Evolutionary conservation across 1,140 invertebrate species (phyloP).

Genomic region (Caenorhabditis tropicalis): DNA sequence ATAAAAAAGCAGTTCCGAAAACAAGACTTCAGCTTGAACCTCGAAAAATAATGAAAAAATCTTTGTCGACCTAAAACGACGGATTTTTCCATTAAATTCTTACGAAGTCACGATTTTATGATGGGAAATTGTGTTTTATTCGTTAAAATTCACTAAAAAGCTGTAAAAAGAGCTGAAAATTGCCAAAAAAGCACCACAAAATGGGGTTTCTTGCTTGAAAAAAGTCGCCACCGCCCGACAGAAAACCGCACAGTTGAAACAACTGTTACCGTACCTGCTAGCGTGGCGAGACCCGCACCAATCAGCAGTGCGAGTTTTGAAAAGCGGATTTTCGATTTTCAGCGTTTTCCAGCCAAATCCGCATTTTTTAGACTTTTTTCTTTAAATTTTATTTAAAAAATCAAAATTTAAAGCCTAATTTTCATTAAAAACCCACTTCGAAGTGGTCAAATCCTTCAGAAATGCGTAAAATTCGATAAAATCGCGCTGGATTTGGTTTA

Average conservation of each 20-base stretch:
- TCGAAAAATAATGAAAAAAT: too few species aligned
- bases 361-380: neutral
- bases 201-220: neutral
- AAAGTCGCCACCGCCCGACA: slow-evolving; percentile 14
- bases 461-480: too few species aligned
- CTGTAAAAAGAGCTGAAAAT: neutral
- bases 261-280: neutral
- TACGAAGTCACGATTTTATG: too few species aligned
- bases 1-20: neutral
- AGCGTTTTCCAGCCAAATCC: too few species aligned
- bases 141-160: neutral
- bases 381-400: neutral
- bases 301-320: neutral
- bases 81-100: too few species aligned
- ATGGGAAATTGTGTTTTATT: too few species aligned
- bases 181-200: neutral
- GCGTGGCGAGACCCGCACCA: neutral
- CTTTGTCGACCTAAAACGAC: too few species aligned
- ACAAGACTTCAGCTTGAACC: too few species aligned
- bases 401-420: too few species aligned
- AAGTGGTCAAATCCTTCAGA: too few species aligned
- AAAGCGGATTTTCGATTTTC: neutral
- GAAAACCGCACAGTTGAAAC: slow-evolving; percentile 9
- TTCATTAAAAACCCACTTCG: too few species aligned
- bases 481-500: too few species aligned